Conservation (phyloP, 2,797 vertebrate genomes). For the Smutsia gigantea region DNA sequence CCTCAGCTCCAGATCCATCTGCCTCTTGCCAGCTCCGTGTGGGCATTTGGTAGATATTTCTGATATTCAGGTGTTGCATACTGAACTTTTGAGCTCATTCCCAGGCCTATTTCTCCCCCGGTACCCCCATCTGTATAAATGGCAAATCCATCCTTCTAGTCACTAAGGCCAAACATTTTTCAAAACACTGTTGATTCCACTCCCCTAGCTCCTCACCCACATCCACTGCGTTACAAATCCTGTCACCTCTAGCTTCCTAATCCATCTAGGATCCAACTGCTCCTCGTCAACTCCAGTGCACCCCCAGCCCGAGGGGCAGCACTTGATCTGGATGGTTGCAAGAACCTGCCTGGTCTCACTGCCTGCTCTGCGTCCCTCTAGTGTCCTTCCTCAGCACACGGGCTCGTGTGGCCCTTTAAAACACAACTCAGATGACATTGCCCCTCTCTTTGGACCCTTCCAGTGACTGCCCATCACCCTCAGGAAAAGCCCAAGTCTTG, state of each 20-base stretch:
- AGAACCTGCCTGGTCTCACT: background rate
- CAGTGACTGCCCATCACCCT: background rate
- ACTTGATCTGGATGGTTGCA: accelerated
- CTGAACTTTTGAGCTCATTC: background rate
- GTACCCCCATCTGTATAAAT: background rate
- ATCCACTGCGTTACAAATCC: background rate
- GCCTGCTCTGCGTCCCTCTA: accelerated
- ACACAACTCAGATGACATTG: too few relatives aligned
- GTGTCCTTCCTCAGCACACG: background rate
- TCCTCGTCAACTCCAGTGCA: background rate
- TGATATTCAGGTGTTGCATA: background rate
- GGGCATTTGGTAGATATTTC: background rate
- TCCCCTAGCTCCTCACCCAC: background rate
- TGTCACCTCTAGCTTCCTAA: background rate
- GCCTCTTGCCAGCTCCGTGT: background rate
- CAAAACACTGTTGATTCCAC: background rate
- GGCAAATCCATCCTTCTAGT: background rate
- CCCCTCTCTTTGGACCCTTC: background rate
- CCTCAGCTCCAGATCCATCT: background rate
- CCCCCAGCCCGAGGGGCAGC: background rate
- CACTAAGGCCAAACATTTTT: background rate
- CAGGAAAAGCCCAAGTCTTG: background rate
- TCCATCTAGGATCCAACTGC: background rate
- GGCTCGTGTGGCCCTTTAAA: background rate
- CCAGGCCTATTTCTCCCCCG: background rate